Conservation (phyloP, 1,140 invertebrate genomes). For the Lordiphosa clarofinis region DNA sequence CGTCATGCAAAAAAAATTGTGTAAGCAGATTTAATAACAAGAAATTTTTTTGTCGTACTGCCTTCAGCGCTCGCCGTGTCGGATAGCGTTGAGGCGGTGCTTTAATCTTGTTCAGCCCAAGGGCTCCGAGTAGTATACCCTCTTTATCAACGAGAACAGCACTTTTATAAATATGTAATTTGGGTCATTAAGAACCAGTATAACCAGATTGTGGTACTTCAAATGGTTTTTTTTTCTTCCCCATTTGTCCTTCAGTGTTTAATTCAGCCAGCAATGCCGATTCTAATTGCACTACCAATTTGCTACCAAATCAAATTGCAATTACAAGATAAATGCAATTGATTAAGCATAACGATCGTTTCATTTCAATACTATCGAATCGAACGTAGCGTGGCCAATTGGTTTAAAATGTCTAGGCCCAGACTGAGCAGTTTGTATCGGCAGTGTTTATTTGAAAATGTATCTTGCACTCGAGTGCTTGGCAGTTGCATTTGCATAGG, state of each 20-base stretch:
- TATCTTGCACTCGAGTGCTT: constrained; percentile 34
- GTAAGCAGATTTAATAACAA: too few species aligned
- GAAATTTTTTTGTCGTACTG: too few species aligned
- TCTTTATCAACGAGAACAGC: too few species aligned
- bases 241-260: constrained; percentile 22
- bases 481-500: constrained; percentile 5
- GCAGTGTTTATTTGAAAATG: constrained; percentile 61
- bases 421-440: background rate
- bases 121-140: too few species aligned
- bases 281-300: constrained; percentile 15
- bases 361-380: constrained; percentile 14
- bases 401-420: constrained; percentile 12
- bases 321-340: constrained; percentile 19
- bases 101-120: too few species aligned
- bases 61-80: too few species aligned
- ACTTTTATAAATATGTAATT: too few species aligned
- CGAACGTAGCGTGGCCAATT: constrained; percentile 33
- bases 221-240: too few species aligned
- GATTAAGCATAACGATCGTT: constrained; percentile 27
- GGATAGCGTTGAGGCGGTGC: too few species aligned
- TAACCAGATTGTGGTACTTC: too few species aligned
- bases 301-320: constrained; percentile 20
- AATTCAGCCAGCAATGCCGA: constrained; percentile 10
- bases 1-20: too few species aligned
- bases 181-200: too few species aligned